Conservation (phyloP, 2,797 vertebrate species). For the Discoglossus pictus region DNA sequence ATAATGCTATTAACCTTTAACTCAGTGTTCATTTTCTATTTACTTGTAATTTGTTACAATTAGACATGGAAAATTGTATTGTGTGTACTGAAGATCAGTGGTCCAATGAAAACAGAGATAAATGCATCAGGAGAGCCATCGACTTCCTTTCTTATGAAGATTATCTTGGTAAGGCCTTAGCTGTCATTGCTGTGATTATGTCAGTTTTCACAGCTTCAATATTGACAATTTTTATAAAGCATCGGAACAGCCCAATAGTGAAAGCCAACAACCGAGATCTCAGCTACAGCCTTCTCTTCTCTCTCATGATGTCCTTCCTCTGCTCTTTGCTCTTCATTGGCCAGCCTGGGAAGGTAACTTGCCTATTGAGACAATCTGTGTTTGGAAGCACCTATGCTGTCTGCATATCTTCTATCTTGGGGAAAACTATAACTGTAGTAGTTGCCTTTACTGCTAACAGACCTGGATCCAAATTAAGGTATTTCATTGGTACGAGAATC, state of each 20-base stretch:
- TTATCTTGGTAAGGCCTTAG: background rate
- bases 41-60: too few species aligned
- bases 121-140: constrained; percentile 1
- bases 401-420: constrained; percentile 27
- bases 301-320: constrained; percentile 6
- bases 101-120: constrained; percentile 1
- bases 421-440: constrained; percentile 19
- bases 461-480: constrained; percentile 6
- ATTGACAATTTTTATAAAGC: background rate
- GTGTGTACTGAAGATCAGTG: too few species aligned
- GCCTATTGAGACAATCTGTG: constrained; percentile 10
- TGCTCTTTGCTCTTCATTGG: constrained; percentile 23
- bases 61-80: too few species aligned
- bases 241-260: constrained; percentile 3
- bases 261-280: constrained; percentile 23
- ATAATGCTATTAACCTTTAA: too few species aligned
- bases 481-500: constrained; percentile 20
- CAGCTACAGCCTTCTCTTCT: constrained; percentile 16
- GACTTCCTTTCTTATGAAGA: constrained; percentile 20
- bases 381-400: constrained; percentile 15
- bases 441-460: constrained; percentile 25
- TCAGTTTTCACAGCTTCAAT: background rate
- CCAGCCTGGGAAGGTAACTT: background rate
- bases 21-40: too few species aligned
- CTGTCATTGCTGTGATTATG: background rate